These are phyloP conservation scores for Hassar affinis DNA, from an alignment of 2,113 vertebrate species.

Conservation along the genomic window DNA sequence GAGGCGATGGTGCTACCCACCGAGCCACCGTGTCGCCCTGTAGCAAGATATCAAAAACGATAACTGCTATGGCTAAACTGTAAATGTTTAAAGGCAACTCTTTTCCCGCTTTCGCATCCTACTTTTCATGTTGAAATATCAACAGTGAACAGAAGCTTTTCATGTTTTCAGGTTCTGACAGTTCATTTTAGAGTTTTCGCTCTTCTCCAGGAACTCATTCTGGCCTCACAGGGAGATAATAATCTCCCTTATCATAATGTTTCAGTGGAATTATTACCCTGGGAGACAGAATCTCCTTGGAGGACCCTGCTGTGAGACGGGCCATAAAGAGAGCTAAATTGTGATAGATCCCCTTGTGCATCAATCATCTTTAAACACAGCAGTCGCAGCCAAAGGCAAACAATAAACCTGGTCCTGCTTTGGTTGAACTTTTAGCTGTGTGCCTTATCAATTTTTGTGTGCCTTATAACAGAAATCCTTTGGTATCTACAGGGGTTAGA, in stretches of 20 bases:
- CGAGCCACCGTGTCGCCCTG: no score
- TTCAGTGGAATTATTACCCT: constrained; percentile 31
- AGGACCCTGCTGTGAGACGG: constrained; percentile 24
- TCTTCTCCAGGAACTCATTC: not conserved
- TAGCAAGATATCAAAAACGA: not conserved
- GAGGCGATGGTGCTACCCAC: no score
- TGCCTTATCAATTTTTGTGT: not conserved
- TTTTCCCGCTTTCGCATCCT: no score
- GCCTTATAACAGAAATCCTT: constrained; percentile 1
- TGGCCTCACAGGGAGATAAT: constrained; percentile 12
- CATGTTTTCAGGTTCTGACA: constrained; percentile 8
- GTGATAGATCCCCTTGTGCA: constrained; percentile 20
- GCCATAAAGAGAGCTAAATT: constrained; percentile 36
- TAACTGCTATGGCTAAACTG: not conserved
- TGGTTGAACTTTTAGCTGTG: constrained; percentile 10
- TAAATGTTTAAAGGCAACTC: not conserved
- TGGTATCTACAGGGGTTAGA: no score
- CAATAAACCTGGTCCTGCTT: not conserved
- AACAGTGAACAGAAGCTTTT: not conserved
- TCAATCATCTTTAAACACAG: constrained; percentile 38
- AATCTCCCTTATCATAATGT: constrained; percentile 37
- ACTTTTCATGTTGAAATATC: not conserved
- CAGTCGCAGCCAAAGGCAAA: not conserved
- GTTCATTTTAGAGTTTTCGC: constrained; percentile 18
- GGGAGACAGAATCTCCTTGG: constrained; percentile 24